Evolutionary conservation across 2,113 vertebrate genomes (phyloP).

Genomic region (Sakesphorus luctuosus): DNA sequence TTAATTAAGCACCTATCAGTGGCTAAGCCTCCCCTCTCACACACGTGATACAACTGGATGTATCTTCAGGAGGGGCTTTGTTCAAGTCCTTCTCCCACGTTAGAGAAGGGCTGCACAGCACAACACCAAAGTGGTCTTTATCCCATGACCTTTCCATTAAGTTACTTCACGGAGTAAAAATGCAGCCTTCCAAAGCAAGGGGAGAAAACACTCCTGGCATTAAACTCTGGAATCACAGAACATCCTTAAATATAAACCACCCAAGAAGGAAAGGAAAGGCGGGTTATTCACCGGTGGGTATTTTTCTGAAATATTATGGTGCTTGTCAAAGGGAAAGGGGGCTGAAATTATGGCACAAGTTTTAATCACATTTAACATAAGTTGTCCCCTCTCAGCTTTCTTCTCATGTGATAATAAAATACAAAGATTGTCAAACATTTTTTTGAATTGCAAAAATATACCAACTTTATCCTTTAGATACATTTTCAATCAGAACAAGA

Average conservation of each 20-base stretch:
- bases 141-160: not conserved
- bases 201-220: not conserved
- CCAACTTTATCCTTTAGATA: not conserved
- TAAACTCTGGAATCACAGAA: not conserved
- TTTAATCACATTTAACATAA: not conserved
- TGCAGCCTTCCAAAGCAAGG: not conserved
- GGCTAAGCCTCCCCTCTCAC: not conserved
- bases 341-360: not conserved
- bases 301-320: not conserved
- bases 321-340: not conserved
- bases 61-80: not conserved
- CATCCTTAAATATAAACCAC: not conserved
- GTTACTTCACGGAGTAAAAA: not conserved
- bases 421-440: not conserved
- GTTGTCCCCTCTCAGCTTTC: not conserved
- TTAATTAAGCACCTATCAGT: not conserved
- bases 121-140: not conserved
- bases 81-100: not conserved
- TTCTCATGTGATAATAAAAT: not conserved
- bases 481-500: not conserved
- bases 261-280: not conserved
- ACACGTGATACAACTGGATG: fast-evolving
- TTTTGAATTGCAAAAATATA: constrained; percentile 6
- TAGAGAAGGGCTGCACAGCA: not conserved
- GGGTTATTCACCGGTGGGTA: not conserved